Conservation (phyloP, 2,797 vertebrate species). For the Chlorospingus flavigularis region DNA sequence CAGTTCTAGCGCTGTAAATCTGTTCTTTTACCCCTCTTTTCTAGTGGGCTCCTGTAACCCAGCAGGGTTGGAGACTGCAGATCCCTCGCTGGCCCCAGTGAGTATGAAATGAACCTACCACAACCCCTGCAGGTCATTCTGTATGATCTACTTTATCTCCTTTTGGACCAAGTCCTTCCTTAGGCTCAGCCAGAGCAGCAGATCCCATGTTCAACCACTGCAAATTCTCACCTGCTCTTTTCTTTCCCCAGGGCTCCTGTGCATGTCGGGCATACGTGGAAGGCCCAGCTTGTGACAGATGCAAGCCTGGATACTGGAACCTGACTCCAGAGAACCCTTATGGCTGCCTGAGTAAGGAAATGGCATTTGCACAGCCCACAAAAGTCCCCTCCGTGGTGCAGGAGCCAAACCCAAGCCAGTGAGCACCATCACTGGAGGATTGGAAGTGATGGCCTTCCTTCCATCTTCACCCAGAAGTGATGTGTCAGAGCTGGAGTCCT, state of each 20-base stretch:
- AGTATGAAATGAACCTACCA: slow-evolving; percentile 27
- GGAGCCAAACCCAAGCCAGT: not conserved
- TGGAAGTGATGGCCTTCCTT: not conserved
- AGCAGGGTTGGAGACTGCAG: slow-evolving; percentile 77
- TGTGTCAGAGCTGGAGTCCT: not conserved
- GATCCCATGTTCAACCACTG: accelerated
- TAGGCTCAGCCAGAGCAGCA: not conserved
- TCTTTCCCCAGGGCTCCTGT: slow-evolving; percentile 79
- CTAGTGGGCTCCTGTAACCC: slow-evolving; percentile 90
- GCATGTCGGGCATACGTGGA: slow-evolving; percentile 84
- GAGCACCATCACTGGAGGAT: not conserved
- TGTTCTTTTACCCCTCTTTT: not conserved
- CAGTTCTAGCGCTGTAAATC: not conserved
- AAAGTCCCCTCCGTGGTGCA: not conserved
- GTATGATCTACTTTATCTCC: not conserved
- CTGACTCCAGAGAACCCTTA: slow-evolving; percentile 83
- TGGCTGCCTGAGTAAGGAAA: slow-evolving; percentile 88
- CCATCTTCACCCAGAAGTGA: not conserved
- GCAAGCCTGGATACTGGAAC: slow-evolving; percentile 93
- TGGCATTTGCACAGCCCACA: not conserved
- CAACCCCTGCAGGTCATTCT: not conserved
- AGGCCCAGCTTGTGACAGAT: slow-evolving; percentile 87
- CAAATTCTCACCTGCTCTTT: not conserved
- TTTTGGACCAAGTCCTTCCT: not conserved
- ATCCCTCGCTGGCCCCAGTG: slow-evolving; percentile 67